Percentiles rank a stretch among this genome's conserved stretches.
These are phyloP conservation scores for Patiria pectinifera DNA, from an alignment of 53 echinoderm and acorn worm species.

Conservation along the genomic window DNA sequence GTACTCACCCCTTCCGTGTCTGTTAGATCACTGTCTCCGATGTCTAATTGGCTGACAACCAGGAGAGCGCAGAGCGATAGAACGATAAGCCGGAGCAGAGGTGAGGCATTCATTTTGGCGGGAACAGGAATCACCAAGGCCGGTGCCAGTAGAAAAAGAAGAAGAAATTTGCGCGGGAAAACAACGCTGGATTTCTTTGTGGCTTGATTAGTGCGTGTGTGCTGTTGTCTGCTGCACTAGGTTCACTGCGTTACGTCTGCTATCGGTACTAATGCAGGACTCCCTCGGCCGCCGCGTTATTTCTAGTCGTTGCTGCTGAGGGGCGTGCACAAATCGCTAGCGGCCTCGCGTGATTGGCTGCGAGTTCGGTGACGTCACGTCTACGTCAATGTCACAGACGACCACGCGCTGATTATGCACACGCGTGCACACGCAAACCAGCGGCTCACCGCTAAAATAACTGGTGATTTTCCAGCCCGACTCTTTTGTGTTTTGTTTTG, in stretches of 20 bases:
- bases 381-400: constrained; percentile 53
- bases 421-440: neutral
- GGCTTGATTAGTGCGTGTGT: neutral
- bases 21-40: constrained; percentile 47
- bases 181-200: neutral
- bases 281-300: neutral
- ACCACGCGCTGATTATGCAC: neutral
- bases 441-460: neutral
- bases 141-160: neutral
- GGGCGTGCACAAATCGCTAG: constrained; percentile 12
- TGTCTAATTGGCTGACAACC: constrained; percentile 28
- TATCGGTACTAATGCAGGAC: neutral
- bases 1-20: constrained; percentile 29
- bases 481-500: neutral
- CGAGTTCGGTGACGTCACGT: constrained; percentile 42
- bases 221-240: neutral
- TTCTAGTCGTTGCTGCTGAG: neutral
- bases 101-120: constrained; percentile 40
- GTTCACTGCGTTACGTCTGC: neutral
- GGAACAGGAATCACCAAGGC: neutral
- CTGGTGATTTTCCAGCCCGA: neutral
- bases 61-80: constrained; percentile 44
- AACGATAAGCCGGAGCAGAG: constrained; percentile 28
- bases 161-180: neutral
- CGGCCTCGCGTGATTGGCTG: constrained; percentile 23